Conservation (phyloP, 2,113 vertebrate species). For the Labrus mixtus region DNA sequence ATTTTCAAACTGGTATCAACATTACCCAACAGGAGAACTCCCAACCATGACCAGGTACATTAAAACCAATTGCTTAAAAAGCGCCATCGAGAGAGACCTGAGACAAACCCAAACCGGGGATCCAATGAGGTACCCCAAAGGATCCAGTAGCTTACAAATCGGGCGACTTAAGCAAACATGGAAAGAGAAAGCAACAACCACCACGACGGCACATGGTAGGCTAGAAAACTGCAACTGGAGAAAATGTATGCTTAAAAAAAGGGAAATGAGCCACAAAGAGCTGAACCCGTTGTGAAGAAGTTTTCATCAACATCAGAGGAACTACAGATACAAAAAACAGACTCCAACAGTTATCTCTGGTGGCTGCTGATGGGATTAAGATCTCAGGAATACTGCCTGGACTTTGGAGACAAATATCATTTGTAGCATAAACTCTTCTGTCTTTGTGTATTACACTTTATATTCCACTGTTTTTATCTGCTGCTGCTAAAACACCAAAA, state of each 20-base stretch:
- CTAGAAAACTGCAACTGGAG: no score
- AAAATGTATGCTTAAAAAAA: no score
- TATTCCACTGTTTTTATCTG: not conserved
- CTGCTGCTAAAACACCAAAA: slow-evolving; percentile 31
- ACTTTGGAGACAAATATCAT: not conserved
- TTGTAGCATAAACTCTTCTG: not conserved
- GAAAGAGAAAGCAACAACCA: no score
- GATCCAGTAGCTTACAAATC: not conserved
- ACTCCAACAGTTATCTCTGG: not conserved
- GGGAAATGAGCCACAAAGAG: no score
- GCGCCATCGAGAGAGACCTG: not conserved
- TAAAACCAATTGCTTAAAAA: not conserved
- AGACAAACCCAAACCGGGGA: not conserved
- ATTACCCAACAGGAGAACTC: not conserved
- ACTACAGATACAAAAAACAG: not conserved
- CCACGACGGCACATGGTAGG: no score
- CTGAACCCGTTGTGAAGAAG: no score
- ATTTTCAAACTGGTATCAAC: not conserved
- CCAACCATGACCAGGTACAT: not conserved
- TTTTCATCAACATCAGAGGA: not conserved
- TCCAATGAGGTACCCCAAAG: not conserved
- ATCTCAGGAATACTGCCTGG: slow-evolving; percentile 9
- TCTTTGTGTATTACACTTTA: slow-evolving; percentile 1
- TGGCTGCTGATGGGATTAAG: not conserved
- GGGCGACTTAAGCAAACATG: no score